These are phyloP conservation scores for Rallus crepitans DNA, from an alignment of 2,797 vertebrate species.

Conservation along the genomic window DNA sequence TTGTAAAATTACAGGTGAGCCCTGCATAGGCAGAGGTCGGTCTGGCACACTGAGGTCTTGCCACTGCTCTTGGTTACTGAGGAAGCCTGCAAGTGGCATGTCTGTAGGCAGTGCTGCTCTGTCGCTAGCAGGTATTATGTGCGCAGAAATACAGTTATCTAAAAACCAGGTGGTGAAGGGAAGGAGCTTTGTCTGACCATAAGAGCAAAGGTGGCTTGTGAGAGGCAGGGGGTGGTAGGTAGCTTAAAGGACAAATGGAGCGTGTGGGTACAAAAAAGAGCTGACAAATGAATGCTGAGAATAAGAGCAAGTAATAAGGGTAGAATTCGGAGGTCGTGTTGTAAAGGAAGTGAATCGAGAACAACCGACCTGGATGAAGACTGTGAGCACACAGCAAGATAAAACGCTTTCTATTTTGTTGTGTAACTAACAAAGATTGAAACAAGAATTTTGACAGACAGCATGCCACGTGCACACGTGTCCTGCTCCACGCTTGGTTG, in stretches of 20 bases:
- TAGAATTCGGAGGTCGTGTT: neutral
- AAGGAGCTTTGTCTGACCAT: neutral
- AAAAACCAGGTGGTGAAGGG: neutral
- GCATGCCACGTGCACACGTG: fast-evolving
- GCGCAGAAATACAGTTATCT: neutral
- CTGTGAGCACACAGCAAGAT: neutral
- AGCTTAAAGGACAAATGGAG: neutral
- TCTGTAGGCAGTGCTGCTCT: neutral
- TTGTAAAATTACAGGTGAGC: neutral
- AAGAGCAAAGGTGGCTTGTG: neutral
- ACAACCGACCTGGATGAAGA: neutral
- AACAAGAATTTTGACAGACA: fast-evolving
- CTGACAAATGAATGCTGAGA: neutral
- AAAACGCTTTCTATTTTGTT: neutral
- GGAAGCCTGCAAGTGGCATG: neutral
- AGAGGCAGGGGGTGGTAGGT: neutral
- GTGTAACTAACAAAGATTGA: neutral
- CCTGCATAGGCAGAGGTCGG: neutral
- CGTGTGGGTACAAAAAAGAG: neutral
- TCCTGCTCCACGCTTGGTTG: neutral
- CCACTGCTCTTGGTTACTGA: neutral
- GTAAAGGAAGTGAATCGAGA: neutral
- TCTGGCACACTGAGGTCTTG: neutral
- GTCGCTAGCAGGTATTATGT: neutral
- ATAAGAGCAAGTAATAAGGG: neutral